These are phyloP conservation scores for Amblyraja radiata DNA, from an alignment of 2,797 vertebrate genomes.

Conservation along the genomic window DNA sequence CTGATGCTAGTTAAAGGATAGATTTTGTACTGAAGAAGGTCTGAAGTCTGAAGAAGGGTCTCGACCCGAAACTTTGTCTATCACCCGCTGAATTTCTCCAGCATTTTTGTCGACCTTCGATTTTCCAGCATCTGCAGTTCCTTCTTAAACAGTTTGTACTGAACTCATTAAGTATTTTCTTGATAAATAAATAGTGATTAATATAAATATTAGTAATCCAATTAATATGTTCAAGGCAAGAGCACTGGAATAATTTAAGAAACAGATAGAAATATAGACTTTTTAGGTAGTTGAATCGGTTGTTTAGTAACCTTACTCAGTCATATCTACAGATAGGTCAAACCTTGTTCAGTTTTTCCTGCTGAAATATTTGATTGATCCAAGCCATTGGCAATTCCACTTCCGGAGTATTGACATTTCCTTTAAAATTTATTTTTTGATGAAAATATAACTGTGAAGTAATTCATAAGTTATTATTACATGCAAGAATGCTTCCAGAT, in stretches of 20 bases:
- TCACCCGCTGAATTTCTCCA: too few relatives aligned
- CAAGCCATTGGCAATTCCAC: too few relatives aligned
- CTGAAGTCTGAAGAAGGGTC: too few relatives aligned
- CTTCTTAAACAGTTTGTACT: background rate
- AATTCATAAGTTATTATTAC: constrained; percentile 17
- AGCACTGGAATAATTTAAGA: background rate
- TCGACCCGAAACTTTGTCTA: too few relatives aligned
- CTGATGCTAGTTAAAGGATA: background rate
- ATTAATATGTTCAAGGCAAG: background rate
- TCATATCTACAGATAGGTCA: background rate
- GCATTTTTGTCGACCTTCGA: too few relatives aligned
- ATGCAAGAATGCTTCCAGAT: constrained; percentile 36
- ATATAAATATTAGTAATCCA: background rate
- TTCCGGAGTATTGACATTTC: background rate
- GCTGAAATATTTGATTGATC: background rate
- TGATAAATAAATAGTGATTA: background rate
- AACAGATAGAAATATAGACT: background rate
- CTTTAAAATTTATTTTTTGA: background rate
- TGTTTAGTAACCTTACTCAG: background rate
- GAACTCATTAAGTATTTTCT: background rate
- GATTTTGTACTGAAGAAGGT: background rate
- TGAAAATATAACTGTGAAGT: background rate
- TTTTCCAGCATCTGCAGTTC: too few relatives aligned
- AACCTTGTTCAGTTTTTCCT: background rate
- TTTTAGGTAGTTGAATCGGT: background rate